Percentiles rank a stretch among this genome's conserved stretches.
phyloP scores from a whole-genome alignment of 2,888 invertebrate species.

The Cephus spinipes region DNA sequence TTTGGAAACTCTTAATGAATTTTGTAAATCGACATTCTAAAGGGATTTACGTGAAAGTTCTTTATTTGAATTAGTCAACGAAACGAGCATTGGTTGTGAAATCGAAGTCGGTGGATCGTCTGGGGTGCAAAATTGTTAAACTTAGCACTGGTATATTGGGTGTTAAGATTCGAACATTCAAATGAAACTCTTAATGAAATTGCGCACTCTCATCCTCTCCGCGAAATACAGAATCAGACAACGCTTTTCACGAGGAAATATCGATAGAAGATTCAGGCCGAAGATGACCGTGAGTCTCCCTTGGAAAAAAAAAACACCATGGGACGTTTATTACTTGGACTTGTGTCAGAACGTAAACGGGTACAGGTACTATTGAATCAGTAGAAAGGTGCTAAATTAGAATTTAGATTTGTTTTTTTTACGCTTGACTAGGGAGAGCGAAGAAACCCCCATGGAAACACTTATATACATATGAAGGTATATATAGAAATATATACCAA shows the following conservation, averaged over 20 bases:
- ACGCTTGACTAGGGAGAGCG: too few relatives aligned
- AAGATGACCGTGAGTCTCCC: neutral
- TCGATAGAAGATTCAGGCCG: neutral
- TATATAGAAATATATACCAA: too few relatives aligned
- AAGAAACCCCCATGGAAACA: too few relatives aligned
- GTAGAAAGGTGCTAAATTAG: neutral
- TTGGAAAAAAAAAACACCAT: neutral
- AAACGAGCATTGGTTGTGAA: neutral
- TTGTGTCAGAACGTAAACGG: neutral
- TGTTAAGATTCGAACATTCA: neutral
- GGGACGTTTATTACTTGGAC: neutral
- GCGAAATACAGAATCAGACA: neutral
- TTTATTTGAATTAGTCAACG: neutral
- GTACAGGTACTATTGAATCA: neutral
- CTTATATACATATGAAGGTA: too few relatives aligned
- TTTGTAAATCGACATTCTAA: neutral
- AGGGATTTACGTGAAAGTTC: neutral
- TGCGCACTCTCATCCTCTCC: neutral
- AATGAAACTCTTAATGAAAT: neutral
- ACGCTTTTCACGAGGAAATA: neutral
- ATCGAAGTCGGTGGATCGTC: neutral
- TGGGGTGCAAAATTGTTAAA: neutral
- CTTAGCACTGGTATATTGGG: neutral
- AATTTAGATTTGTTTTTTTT: neutral
- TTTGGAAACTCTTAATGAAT: constrained; percentile 4